Evolutionary conservation across 2,888 invertebrate genomes (phyloP), one percentile per base, ranked within the genome.

Genomic region (Proisotoma minuta): DNA sequence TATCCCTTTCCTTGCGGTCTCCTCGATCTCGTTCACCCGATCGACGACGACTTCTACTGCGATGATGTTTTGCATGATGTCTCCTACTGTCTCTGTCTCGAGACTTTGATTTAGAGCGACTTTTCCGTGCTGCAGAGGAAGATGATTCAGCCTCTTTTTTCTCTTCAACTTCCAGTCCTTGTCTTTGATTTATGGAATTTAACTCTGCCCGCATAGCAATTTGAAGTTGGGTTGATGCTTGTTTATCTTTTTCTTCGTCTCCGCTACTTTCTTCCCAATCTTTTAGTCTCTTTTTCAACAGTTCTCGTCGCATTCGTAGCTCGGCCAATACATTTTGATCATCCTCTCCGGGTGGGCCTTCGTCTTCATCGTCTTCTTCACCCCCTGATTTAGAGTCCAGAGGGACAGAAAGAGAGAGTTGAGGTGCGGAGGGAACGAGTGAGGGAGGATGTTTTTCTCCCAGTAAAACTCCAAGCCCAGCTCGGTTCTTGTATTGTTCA

Each of bases 231-330:
- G 8, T 28, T 29, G 18, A 20, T 22, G 20, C 22, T 29, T 18
- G 22, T 29, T 29, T 53, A 20, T 34, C 34, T 15, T 34, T 34
- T 5, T 28, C 68, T 12, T 73, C 73, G 23, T 66, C 73, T 3
- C 60, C 63, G 29, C 70, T 68, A 24, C 63, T 65, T 43, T 71
- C 71, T 54, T 69, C 71, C 71, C 71, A 71, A 34, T 69, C 71
- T 34, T 69, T 70, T 52, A 73, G 53, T 12, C 71, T 58, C 48
- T 70, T 71, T 23, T 65, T 65, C 20, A 73, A 53, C 3, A 73
- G 62, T 40, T 73, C 73, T 4, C 66, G 52, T 22, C 73, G 39
- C 5, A 73, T 49, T 2, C 69, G 27, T 34, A 65, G 34, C 34
- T 73, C 73, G 39, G 71, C 70, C 49, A 71, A 66, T 39, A 66